Percentiles rank a stretch among this genome's conserved stretches.
Conservation (phyloP, 2,113 vertebrate species). For the Furnarius figulus region DNA sequence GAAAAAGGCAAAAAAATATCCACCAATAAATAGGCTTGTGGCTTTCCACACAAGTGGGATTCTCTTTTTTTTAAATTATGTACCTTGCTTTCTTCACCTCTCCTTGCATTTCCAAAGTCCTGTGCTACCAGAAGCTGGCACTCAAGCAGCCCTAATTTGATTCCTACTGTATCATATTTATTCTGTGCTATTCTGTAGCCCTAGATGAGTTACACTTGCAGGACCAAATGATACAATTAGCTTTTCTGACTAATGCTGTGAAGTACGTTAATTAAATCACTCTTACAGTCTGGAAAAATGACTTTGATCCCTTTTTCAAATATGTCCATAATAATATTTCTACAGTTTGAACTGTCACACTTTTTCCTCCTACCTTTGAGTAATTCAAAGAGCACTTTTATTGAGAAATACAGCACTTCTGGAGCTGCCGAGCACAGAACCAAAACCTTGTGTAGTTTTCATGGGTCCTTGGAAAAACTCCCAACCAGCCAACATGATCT, state of each 20-base stretch:
- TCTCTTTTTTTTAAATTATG: not conserved
- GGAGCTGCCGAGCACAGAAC: not conserved
- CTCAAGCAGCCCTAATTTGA: not conserved
- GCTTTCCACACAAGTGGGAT: not conserved
- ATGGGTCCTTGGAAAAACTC: not conserved
- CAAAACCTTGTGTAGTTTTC: not conserved
- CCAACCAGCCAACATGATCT: not conserved
- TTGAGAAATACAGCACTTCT: not conserved
- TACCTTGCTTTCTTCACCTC: not conserved
- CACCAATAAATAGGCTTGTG: not conserved
- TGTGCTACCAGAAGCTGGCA: not conserved
- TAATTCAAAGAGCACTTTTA: not conserved
- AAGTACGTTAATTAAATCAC: not conserved
- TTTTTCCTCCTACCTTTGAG: not conserved
- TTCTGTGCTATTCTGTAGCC: not conserved
- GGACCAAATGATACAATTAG: not conserved
- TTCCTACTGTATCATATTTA: not conserved
- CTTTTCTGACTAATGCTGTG: not conserved
- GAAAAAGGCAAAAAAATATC: not conserved
- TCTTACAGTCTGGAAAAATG: not conserved
- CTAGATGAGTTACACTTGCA: not conserved
- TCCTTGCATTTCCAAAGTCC: not conserved
- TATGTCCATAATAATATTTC: not conserved
- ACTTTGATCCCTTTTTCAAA: not conserved
- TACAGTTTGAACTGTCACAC: not conserved